Percentiles rank a stretch among this genome's conserved stretches.
phyloP scores from a whole-genome alignment of 2,797 vertebrate genomes.

The Leucoraja ocellata region DNA sequence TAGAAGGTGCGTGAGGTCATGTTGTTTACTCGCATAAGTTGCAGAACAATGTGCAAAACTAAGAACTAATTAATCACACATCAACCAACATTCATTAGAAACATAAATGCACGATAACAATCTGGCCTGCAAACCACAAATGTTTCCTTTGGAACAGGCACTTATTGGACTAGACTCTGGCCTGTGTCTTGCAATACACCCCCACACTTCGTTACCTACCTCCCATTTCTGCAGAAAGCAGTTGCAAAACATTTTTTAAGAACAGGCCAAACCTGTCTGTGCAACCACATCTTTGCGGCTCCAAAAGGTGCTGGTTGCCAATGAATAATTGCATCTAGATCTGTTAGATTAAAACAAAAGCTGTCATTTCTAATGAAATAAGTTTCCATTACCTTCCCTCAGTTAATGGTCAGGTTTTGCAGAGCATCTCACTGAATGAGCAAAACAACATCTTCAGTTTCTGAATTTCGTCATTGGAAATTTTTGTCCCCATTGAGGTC shows the following conservation, averaged over 20 bases:
- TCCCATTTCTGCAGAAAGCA: not conserved
- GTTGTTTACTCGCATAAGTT: not conserved
- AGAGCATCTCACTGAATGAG: not conserved
- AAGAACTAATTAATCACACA: not conserved
- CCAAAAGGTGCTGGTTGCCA: not conserved
- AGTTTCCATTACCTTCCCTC: not conserved
- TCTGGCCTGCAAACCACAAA: slow-evolving; percentile 3
- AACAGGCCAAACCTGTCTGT: not conserved
- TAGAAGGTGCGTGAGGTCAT: not conserved
- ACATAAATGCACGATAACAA: not conserved
- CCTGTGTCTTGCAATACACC: not conserved
- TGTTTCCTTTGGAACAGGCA: not conserved
- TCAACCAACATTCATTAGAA: no score
- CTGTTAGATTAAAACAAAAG: not conserved
- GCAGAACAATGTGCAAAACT: not conserved
- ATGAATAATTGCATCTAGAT: not conserved
- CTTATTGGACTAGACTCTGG: not conserved
- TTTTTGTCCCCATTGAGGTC: not conserved
- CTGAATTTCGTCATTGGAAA: not conserved
- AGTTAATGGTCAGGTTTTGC: not conserved
- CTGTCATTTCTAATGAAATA: not conserved
- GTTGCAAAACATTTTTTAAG: not conserved
- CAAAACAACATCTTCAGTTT: not conserved
- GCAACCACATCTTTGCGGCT: not conserved
- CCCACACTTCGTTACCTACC: not conserved